Conservation (phyloP, 1,140 invertebrate genomes). For the Araneus ventricosus region DNA sequence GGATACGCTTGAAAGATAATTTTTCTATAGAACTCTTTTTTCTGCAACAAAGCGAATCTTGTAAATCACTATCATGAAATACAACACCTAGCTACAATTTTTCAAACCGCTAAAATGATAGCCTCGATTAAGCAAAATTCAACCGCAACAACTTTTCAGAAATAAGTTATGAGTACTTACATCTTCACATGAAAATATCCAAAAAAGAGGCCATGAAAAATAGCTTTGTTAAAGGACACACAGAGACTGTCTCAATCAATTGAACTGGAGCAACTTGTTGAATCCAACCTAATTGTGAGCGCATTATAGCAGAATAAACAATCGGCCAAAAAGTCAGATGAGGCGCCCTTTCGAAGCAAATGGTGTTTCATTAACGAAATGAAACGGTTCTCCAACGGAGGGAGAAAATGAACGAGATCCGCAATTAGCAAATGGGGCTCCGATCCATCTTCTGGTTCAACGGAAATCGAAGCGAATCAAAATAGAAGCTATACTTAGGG, state of each 20-base stretch:
- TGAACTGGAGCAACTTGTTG: not conserved
- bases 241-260: not conserved
- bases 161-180: too few relatives aligned
- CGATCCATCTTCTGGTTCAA: not conserved
- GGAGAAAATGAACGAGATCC: not conserved
- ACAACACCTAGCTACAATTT: too few relatives aligned
- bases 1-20: too few relatives aligned
- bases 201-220: too few relatives aligned
- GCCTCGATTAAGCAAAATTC: too few relatives aligned
- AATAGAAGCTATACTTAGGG: not conserved
- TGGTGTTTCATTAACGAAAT: not conserved
- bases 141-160: too few relatives aligned
- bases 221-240: not conserved
- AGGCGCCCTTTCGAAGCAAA: not conserved
- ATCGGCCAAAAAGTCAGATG: not conserved
- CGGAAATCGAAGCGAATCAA: slow-evolving; percentile 6
- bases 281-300: not conserved
- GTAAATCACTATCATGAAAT: too few relatives aligned
- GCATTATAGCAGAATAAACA: not conserved
- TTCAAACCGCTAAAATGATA: too few relatives aligned
- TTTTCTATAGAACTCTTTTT: too few relatives aligned
- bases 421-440: not conserved
- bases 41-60: too few relatives aligned
- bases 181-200: too few relatives aligned
- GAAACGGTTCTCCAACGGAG: not conserved